Evolutionary conservation across 2,888 invertebrate species (phyloP), one percentile per base, ranked within the genome.

Genomic region (Macrosiphum euphorbiae): DNA sequence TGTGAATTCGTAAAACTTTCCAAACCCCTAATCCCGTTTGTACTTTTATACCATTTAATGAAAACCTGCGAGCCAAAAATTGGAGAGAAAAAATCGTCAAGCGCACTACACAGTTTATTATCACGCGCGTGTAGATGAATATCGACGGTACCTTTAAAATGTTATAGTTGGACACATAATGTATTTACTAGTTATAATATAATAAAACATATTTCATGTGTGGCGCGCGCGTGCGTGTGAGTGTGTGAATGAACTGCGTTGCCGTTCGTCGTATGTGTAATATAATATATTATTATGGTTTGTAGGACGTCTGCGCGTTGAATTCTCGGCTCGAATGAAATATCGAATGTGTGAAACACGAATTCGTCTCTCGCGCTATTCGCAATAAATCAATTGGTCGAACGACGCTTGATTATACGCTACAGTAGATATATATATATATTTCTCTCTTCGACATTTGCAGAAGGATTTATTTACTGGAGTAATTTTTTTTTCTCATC

Each of bases 311-410:
- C 91, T 55, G 91, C 84, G 91, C 91, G 55, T 91, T 91, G 41
- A 13, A 41, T 35, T 78, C 78, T 85, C 52, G 44, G 20, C 16
- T 52, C 41, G 84, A 85, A 91, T 91, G 52, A 84, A 85, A 91
- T 91, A 91, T 91, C 55, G 91, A 90, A 50, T 67, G 24, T 44
- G 89, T 91, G n/a, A 41, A 84, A 91, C 41, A 28, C 16, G 78
- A 55, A 91, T 91, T 26, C 28, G 84, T 84, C 78, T 84, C 52
- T 47, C 50, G 91, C 41, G 78, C 47, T 35, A 78, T 78, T 50
- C 35, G 78, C 50, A 78, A 90, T 90, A 90, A 90, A 90, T 90
- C 90, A 90, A 90, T 90, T 90, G 78, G 50, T 90, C 90, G 90
- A 41, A 90, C 52, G 35, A 78, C 78, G 13, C 13, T 50, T 89